These are phyloP conservation scores for Sinocyclocheilus grahami DNA, from an alignment of 2,113 vertebrate genomes.

Conservation along the genomic window DNA sequence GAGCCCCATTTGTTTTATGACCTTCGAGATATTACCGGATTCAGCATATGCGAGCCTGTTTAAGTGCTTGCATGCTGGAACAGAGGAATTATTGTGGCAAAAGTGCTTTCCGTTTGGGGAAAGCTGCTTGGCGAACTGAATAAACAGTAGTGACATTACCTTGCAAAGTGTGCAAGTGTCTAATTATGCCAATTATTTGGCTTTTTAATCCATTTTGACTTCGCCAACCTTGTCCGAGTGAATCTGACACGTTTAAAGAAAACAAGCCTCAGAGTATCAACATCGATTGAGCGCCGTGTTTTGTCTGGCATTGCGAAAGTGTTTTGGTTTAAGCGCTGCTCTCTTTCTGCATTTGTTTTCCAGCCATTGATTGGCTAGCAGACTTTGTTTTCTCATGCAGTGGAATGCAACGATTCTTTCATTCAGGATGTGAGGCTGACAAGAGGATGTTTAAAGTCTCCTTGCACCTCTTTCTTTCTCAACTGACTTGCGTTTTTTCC, in stretches of 20 bases:
- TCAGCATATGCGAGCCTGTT: conserved; percentile 22
- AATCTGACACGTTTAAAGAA: conserved; percentile 7
- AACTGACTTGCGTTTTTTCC: neutral
- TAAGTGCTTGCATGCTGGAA: neutral
- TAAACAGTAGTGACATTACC: neutral
- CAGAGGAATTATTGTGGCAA: neutral
- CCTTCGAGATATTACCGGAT: conserved; percentile 37
- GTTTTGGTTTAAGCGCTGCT: conserved; percentile 41
- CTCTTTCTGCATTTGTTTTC: conserved; percentile 46
- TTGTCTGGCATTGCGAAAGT: conserved; percentile 29
- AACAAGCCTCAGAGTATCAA: neutral
- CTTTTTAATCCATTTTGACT: neutral
- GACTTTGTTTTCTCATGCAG: conserved; percentile 21
- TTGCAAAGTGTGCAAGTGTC: neutral
- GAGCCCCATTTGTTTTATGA: conserved; percentile 59
- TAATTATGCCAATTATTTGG: neutral
- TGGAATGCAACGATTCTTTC: conserved; percentile 45
- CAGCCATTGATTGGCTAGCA: conserved; percentile 38
- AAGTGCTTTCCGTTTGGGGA: neutral
- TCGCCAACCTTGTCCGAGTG: neutral
- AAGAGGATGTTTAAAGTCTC: conserved; percentile 46
- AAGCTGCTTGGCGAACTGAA: neutral
- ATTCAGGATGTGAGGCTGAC: conserved; percentile 46
- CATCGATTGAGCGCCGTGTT: conserved; percentile 22
- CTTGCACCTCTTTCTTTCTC: conserved; percentile 2